A percentile compares a stretch with the other conserved stretches of the same genome.
These are phyloP conservation scores for Horisme vitalbata DNA, from an alignment of 2,888 invertebrate genomes.

Conservation along the genomic window DNA sequence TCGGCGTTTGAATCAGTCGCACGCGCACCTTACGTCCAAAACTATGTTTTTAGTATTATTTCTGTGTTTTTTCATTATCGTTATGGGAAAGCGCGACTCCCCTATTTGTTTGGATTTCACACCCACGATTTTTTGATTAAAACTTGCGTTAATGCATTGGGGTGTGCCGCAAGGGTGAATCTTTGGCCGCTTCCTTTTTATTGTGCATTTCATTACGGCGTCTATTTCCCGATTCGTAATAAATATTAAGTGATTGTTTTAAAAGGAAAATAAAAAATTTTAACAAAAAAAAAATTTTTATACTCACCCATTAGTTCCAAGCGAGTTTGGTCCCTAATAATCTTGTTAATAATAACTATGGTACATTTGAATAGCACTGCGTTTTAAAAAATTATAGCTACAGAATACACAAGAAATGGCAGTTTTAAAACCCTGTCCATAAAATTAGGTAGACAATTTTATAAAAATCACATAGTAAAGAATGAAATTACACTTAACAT, in stretches of 20 bases:
- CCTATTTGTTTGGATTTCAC: conserved; percentile 78
- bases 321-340: conserved; percentile 10
- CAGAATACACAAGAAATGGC: no score
- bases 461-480: no score
- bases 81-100: conserved; percentile 74
- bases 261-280: conserved; percentile 1
- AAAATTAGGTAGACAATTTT: no score
- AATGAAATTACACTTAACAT: not conserved
- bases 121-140: conserved; percentile 79
- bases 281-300: not conserved
- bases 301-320: conserved; percentile 8
- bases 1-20: conserved; percentile 66
- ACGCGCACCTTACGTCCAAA: conserved; percentile 55
- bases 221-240: conserved; percentile 30
- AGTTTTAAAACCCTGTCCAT: no score
- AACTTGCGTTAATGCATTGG: conserved; percentile 63
- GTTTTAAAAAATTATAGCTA: no score
- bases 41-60: conserved; percentile 60
- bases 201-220: conserved; percentile 38
- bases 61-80: conserved; percentile 73
- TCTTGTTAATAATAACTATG: no score
- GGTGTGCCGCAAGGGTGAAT: conserved; percentile 74
- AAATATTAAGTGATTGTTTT: conserved; percentile 25
- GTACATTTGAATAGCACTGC: no score
- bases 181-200: conserved; percentile 58